phyloP scores from a whole-genome alignment of 2,888 invertebrate genomes.

The Mamestra brassicae region DNA sequence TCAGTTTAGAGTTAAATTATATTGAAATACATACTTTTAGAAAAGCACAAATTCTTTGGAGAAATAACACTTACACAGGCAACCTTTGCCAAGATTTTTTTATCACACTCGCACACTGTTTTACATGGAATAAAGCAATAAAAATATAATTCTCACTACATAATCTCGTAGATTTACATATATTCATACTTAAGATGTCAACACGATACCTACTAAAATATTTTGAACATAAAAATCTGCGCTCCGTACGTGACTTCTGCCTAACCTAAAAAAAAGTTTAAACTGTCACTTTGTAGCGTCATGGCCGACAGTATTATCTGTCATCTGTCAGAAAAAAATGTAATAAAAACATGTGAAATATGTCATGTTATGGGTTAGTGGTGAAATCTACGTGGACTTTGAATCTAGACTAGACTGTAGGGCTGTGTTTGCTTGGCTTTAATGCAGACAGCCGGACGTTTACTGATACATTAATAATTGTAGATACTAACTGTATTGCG shows the following conservation, averaged over 20 bases:
- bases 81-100: slow-evolving; percentile 16
- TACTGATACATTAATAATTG: slow-evolving; percentile 25
- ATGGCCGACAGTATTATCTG: slow-evolving; percentile 53
- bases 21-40: neutral
- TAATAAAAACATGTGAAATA: slow-evolving; percentile 53
- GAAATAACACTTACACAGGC: neutral
- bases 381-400: slow-evolving; percentile 48
- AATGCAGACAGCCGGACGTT: slow-evolving; percentile 9
- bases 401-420: slow-evolving; percentile 46
- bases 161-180: slow-evolving; percentile 48
- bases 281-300: slow-evolving; percentile 50
- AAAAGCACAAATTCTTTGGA: neutral
- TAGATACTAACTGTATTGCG: neutral
- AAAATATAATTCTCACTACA: slow-evolving; percentile 55
- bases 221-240: slow-evolving; percentile 37
- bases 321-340: slow-evolving; percentile 53
- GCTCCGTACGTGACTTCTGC: slow-evolving; percentile 47
- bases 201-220: slow-evolving; percentile 40
- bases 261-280: slow-evolving; percentile 48
- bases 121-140: slow-evolving; percentile 40
- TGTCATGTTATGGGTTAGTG: slow-evolving; percentile 45
- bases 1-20: neutral
- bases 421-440: slow-evolving; percentile 15
- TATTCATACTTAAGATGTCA: slow-evolving; percentile 52
- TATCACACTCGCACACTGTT: slow-evolving; percentile 12